Evolutionary conservation across 2,113 vertebrate species (phyloP), one percentile per base, ranked within the genome.

Genomic region (Ramphastos sulfuratus): DNA sequence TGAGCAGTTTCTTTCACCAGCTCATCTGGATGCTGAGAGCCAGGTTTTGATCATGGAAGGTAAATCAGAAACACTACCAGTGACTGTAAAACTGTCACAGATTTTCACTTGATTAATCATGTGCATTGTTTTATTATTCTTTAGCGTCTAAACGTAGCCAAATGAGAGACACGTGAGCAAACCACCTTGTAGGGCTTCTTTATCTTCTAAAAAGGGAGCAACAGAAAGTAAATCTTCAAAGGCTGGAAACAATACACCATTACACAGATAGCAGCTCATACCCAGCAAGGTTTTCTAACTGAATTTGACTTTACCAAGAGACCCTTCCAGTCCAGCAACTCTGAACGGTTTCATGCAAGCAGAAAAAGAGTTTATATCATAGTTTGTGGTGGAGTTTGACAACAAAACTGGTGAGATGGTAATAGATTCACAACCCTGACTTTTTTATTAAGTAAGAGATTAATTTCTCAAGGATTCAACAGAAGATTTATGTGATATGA

Each of bases 391-490:
- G 13, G 7, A 8, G 70, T 72, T 54, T 59, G 37, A 27, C 39
- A 78, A 59, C 5, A 79, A 76, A 94, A 66, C 11, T 4, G 6
- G 13, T 15, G 12, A 15, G 16, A 80, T 71, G 60, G 59, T 33
- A 65, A 58, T 0, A 84, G 33, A 52, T 37, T 44, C 54, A 67
- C 0, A 0, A 65, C 42, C 37, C 15, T 8, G 42, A 56, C 25
- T 42, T 56, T 46, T 46, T 46, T 8, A 18, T 46, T 46, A 46
- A 46, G 44, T 46, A 46, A 46, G 27, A 75, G n/a, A 76, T 42
- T 54, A 37, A 81, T 24, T 86, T 78, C 27, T 42, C 74, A 52
- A 84, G 44, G 54, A 65, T 91, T 85, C 67, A 74, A 27, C 10
- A 66, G 33, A 69, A 86, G 67, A 55, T 31, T 77, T 55, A 46